phyloP scores from a whole-genome alignment of 2,888 invertebrate genomes.

The Hirtodrosophila cameraria region DNA sequence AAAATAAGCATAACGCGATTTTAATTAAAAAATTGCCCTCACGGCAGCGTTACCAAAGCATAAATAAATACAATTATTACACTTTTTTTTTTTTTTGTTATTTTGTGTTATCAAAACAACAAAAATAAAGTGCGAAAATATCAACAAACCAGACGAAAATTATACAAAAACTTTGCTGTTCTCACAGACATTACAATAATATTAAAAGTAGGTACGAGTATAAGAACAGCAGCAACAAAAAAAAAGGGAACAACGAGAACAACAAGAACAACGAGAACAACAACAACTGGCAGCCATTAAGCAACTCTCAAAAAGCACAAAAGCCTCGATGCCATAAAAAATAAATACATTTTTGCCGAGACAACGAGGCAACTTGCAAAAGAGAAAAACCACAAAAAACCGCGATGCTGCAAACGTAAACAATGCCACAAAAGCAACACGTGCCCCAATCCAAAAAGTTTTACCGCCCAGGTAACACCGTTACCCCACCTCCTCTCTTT shows the following conservation, averaged over 20 bases:
- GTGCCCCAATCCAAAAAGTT: conserved; percentile 45
- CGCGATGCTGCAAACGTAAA: conserved; percentile 39
- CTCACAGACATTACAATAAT: conserved; percentile 42
- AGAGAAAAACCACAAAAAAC: conserved; percentile 7
- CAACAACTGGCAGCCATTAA: conserved; percentile 37
- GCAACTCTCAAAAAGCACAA: conserved; percentile 46
- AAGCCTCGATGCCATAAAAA: conserved; percentile 36
- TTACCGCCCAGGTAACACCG: conserved; percentile 2
- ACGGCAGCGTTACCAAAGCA: conserved; percentile 23
- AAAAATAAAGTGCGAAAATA: conserved; percentile 30
- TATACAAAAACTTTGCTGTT: conserved; percentile 40
- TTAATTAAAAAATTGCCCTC: conserved; percentile 44
- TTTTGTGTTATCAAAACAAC: too few relatives aligned
- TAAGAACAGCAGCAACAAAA: conserved; percentile 16
- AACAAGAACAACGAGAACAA: conserved; percentile 25
- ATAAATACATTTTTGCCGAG: conserved; percentile 2
- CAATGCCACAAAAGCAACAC: conserved; percentile 68
- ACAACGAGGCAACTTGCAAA: conserved; percentile 16
- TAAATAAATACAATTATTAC: conserved; percentile 39
- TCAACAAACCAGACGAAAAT: conserved; percentile 41
- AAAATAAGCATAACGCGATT: conserved; percentile 15
- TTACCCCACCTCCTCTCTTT: background rate
- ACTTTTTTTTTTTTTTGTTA: too few relatives aligned
- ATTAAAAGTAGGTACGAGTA: background rate
- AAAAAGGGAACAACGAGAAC: too few relatives aligned